Base-by-base conservation (phyloP, 2,888 invertebrate genomes). In the Parelbella ahira region DNA sequence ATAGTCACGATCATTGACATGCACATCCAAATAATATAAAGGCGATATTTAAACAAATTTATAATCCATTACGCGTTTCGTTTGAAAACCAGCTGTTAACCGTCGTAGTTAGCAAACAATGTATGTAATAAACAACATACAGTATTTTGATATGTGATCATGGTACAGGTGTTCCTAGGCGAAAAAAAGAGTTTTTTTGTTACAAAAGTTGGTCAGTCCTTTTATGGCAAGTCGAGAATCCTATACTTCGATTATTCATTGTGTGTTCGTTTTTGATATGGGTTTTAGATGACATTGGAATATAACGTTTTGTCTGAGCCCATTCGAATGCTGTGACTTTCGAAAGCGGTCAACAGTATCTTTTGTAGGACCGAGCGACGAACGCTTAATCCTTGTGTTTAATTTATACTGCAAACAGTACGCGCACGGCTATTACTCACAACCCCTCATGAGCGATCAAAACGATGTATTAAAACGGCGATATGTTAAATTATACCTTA, bases 1-100 rank as follows among this genome's bases (percentile, higher is more conserved):
- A 32, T 20, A 32, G n/a, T n/a, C n/a, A n/a, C n/a, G 30, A 19
- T 12, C n/a, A n/a, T n/a, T 30, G 19, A 30, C 30, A 15, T 9
- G 30, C n/a, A 1, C 2, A 13, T 13, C n/a, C 1, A 28, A 28
- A 28, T 6, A 6, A n/a, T 28, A 28, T 3, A 10, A 18, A 7
- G 1, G 2, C 15, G 15, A 15, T 2, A 15, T 2, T 28, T 11
- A 3, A 19, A 19, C 19, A 6, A 9, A 10, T 2, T 2, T 2
- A 2, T 9, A 1, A 29, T 32, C 19, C 29, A 29, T 29, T 29
- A 18, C 18, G 18, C 4, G 9, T 10, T 29, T 29, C n/a, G n/a
- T n/a, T n/a, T n/a, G n/a, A n/a, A 10, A 18, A 3, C 5, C 6
- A 9, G 2, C 1, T 9, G 1, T 3, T 1, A 9, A 9, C 1